Base-by-base conservation (phyloP, 1,140 invertebrate genomes). In the Paralvinella palmiformis region DNA sequence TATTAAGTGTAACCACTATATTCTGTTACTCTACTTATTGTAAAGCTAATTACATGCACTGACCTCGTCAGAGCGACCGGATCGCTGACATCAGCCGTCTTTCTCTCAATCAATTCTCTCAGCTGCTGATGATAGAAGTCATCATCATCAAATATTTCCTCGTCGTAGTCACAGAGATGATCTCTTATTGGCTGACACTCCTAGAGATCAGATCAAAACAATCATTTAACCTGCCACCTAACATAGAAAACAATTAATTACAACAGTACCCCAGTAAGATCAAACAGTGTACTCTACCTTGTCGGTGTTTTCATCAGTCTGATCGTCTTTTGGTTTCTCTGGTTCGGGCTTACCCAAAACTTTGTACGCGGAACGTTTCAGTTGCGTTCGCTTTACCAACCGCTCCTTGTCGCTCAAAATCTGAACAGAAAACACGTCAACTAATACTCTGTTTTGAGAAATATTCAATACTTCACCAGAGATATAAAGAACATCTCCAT, bases 61-160 rank as follows among this genome's bases (percentile, higher is more conserved):
- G 86, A 65, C 88, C 84, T 59, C 67, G 75, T 78, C 60, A 83
- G 67, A 10, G 73, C 74, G 10, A 78, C 63, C 17, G 92, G 89
- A 84, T 94, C 92, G 13, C 86, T 87, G 6, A 90, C 83, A 71
- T 90, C 87, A 27, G 86, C 83, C 6, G 91, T 89, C 83, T 95
- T 96, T 58, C 87, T 87, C 76, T 97, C 92, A 68, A 98, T 95
- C 17, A 97, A 81, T 75, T 97, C 93, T 64, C 92, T 82, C 29
- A 98, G 79, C 24, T 96, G 77, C 73, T 94, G 90, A 79, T 96
- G 92, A 82, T 98, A 98, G 77, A 97, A 98, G 78, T 98, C 95
- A 77, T 89, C 89, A 78, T 98, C 95, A 78, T 98, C 94, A 83
- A 92, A 98, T 73, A 96, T 91, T 83, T 98, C 91, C 0, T 80